Conservation (phyloP, 2,888 invertebrate genomes). For the Drosophila melanosoma region DNA sequence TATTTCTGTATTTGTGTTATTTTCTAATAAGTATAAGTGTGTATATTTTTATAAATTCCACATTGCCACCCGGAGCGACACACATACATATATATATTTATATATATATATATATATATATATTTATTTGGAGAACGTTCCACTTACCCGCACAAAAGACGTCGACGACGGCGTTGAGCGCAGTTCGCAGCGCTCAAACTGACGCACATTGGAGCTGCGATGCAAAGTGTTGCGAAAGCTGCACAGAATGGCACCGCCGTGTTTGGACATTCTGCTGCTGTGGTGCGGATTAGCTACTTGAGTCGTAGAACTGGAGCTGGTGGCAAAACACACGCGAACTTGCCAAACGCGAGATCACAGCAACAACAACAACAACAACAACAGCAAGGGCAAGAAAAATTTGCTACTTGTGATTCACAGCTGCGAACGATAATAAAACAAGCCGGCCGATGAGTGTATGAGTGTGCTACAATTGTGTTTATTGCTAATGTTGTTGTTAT, state of each 20-base stretch:
- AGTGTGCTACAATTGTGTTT: constrained; percentile 1
- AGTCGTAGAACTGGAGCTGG: constrained; percentile 7
- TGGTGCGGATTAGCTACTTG: constrained; percentile 12
- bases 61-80: constrained; percentile 54
- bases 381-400: constrained; percentile 17
- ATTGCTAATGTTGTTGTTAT: not conserved
- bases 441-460: constrained; percentile 19
- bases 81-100: not conserved
- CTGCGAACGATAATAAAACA: not conserved
- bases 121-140: constrained; percentile 41
- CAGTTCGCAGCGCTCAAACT: constrained; percentile 76
- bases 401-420: constrained; percentile 17
- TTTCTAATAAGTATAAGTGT: constrained; percentile 42
- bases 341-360: constrained; percentile 44
- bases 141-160: constrained; percentile 71
- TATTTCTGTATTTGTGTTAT: constrained; percentile 14
- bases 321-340: constrained; percentile 38
- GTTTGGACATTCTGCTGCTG: constrained; percentile 57
- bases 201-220: constrained; percentile 86
- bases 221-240: constrained; percentile 87
- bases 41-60: constrained; percentile 60
- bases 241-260: constrained; percentile 86
- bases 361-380: constrained; percentile 26
- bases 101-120: not conserved
- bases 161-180: constrained; percentile 78